Conservation (phyloP, 92 coral and sea anemone species). For the Zoanthus sociatus region DNA sequence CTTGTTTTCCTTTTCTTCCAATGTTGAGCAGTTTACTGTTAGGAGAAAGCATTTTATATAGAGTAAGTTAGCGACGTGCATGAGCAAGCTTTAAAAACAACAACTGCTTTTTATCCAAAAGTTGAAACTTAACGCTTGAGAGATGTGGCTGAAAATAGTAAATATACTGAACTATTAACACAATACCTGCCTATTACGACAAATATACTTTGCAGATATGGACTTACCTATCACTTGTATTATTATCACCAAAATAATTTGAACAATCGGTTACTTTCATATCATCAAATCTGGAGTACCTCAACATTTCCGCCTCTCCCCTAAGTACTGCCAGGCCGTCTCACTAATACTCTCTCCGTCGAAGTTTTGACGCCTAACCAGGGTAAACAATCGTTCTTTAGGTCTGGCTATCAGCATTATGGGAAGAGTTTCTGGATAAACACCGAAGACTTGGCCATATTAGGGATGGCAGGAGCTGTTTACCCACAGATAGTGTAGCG, state of each 20-base stretch:
- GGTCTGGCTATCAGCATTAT: conserved; percentile 85
- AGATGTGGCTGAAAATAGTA: too few species aligned
- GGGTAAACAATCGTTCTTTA: conserved; percentile 76
- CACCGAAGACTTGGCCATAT: conserved; percentile 87
- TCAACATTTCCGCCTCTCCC: conserved; percentile 67
- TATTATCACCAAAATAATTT: neutral
- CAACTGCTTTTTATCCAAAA: too few species aligned
- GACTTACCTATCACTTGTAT: conserved; percentile 11
- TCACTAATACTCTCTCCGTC: conserved; percentile 64
- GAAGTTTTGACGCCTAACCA: conserved; percentile 57
- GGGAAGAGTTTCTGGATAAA: conserved; percentile 78
- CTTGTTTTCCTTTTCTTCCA: too few species aligned
- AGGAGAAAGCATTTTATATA: too few species aligned
- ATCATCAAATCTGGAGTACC: conserved; percentile 86
- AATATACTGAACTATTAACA: too few species aligned
- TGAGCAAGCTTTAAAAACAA: too few species aligned
- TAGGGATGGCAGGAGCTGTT: conserved; percentile 90
- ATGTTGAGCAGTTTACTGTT: too few species aligned
- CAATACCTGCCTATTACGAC: too few species aligned
- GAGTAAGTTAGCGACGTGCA: too few species aligned
- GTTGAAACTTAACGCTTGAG: too few species aligned
- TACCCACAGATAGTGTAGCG: conserved; percentile 88
- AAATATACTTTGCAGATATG: neutral
- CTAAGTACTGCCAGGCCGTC: conserved; percentile 64
- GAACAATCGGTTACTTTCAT: conserved; percentile 66